Base-by-base conservation (phyloP, 2,797 vertebrate genomes). In the Crax fasciolata region DNA sequence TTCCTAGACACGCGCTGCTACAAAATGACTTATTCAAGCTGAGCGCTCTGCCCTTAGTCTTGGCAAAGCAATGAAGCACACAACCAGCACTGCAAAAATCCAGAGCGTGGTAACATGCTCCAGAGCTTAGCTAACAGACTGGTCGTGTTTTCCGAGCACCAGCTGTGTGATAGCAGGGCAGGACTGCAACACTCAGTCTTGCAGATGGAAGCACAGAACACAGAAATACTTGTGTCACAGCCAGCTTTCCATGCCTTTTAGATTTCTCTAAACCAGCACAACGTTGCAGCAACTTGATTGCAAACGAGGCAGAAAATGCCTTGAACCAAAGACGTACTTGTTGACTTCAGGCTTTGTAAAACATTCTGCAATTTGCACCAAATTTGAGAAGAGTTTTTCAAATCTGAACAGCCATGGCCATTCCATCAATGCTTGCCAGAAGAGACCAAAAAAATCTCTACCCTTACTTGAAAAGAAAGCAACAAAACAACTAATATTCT, bases 91-190 rank as follows among this genome's bases (percentile, higher is more conserved):
- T 46, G 48, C 38, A 68, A 55, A 79, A 66, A 49, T 23, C 13
- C 54, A 17, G 52, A n/a, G 63, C 14, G 7, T 0, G 0, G 32
- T 10, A 61, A 82, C 35, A n/a, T n/a, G n/a, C n/a, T n/a, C n/a
- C n/a, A n/a, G n/a, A 3, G 9, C 38, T 48, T 48, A 23, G n/a
- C 27, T 63, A 72, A 46, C 54, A 72, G 38, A 30, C 28, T 43
- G 65, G 4, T 58, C 15, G 2, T 23, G 23, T 72, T 75, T 70
- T 35, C 70, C 66, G 41, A 66, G n/a, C 32, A 7, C 71, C 46
- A 71, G 25, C 28, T 9, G 44, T 20, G 19, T 11, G 12, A 18
- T 38, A 57, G 38, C 2, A 0, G 43, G 30, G 18, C 46, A 75
- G 9, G 39, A 30, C 61, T 32, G 35, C 66, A 73, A 68, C 16